A percentile compares a stretch with the other conserved stretches of the same genome.
phyloP scores from a whole-genome alignment of 2,888 invertebrate genomes.

The Rhyacophila evoluta region DNA sequence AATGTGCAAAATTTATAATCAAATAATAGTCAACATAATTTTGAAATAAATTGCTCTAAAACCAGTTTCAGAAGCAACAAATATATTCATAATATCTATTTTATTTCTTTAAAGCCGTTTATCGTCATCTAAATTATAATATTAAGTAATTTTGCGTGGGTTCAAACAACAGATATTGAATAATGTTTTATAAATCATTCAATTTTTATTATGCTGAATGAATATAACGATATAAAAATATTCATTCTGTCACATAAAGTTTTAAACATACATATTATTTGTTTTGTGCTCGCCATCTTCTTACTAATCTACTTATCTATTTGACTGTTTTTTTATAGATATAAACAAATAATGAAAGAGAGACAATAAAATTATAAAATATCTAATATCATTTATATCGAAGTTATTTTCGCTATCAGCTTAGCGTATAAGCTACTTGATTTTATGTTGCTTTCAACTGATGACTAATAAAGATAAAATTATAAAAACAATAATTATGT shows the following conservation, averaged over 20 bases:
- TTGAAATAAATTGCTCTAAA: background rate
- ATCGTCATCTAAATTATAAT: slow-evolving; percentile 19
- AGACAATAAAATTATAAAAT: background rate
- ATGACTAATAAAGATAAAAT: no score
- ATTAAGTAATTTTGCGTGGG: background rate
- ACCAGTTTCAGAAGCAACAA: slow-evolving; percentile 19
- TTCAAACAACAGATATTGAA: background rate
- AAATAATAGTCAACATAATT: slow-evolving; percentile 4
- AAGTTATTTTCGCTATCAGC: no score
- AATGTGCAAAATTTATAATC: slow-evolving; percentile 14
- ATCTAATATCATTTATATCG: no score
- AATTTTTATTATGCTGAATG: background rate
- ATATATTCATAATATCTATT: background rate
- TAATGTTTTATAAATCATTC: background rate
- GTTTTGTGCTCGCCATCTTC: background rate
- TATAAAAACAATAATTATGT: no score
- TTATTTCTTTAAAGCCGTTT: background rate
- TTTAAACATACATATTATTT: background rate
- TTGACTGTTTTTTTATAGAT: no score
- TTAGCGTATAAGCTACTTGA: no score
- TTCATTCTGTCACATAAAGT: background rate
- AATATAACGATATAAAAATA: slow-evolving; percentile 1
- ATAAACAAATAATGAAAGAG: no score
- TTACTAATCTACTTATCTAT: slow-evolving; percentile 1
- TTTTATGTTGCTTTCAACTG: no score